Conservation (phyloP, 2,113 vertebrate genomes). For the Calidris pugnax region DNA sequence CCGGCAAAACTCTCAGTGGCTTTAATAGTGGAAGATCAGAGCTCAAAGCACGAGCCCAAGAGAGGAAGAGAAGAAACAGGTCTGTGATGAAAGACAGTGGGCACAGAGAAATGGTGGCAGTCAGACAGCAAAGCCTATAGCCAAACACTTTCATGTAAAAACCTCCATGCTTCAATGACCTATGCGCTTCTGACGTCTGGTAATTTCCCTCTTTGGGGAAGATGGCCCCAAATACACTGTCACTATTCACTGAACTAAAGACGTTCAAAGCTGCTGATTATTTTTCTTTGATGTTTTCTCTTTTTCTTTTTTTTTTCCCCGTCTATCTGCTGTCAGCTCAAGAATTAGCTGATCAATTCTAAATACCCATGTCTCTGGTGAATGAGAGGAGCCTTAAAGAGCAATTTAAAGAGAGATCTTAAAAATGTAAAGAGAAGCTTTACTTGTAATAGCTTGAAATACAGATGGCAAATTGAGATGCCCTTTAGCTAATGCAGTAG, state of each 20-base stretch:
- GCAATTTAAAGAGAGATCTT: neutral
- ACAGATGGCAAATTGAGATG: neutral
- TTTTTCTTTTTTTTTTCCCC: neutral
- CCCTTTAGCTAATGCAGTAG: constrained; percentile 15
- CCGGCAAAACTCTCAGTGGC: neutral
- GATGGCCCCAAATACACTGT: neutral
- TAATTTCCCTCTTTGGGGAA: neutral
- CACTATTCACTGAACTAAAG: neutral
- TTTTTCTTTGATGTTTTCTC: neutral
- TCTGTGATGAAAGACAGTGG: neutral
- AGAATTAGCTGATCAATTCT: neutral
- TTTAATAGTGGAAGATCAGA: neutral
- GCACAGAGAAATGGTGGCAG: neutral
- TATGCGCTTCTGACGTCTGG: neutral
- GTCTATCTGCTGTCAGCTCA: neutral
- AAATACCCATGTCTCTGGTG: neutral
- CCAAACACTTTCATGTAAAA: neutral
- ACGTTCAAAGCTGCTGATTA: neutral
- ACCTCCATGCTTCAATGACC: neutral
- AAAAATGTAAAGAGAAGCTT: neutral
- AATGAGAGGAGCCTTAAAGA: neutral
- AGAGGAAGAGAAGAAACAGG: neutral
- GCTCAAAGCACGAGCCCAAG: neutral
- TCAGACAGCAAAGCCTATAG: neutral
- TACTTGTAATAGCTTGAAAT: constrained; percentile 1